These are phyloP conservation scores for Microctenopoma lineatum DNA, from an alignment of 2,797 vertebrate species.

Conservation along the genomic window DNA sequence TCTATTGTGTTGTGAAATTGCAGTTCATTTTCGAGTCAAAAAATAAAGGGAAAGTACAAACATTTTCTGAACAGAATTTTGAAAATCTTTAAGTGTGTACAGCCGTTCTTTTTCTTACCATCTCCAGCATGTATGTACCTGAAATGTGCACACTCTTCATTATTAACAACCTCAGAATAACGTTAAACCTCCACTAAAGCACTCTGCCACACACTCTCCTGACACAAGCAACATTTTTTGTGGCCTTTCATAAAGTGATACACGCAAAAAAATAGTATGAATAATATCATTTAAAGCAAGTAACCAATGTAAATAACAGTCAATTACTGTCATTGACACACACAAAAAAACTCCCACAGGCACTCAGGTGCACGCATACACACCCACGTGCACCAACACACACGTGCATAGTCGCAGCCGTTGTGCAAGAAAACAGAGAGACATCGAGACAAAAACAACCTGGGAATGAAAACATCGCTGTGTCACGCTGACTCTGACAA, in stretches of 20 bases:
- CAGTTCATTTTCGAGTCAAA: no score
- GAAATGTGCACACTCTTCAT: neutral
- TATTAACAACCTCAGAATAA: neutral
- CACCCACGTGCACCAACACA: slow-evolving; percentile 13
- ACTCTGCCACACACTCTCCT: no score
- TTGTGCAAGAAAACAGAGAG: slow-evolving; percentile 66
- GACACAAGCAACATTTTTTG: slow-evolving; percentile 23
- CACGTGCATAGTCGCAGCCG: slow-evolving; percentile 20
- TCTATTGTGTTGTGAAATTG: neutral
- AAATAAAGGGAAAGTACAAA: no score
- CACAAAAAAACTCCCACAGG: slow-evolving; percentile 22
- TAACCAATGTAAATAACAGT: slow-evolving; percentile 49
- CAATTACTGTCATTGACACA: slow-evolving; percentile 24
- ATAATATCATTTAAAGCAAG: slow-evolving; percentile 45
- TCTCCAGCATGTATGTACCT: no score
- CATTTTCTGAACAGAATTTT: no score
- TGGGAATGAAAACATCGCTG: slow-evolving; percentile 64
- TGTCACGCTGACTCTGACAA: slow-evolving; percentile 30
- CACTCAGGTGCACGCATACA: neutral
- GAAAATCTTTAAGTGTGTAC: no score
- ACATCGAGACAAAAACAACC: slow-evolving; percentile 75
- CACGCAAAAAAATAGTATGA: slow-evolving; percentile 14
- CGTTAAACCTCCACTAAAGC: neutral
- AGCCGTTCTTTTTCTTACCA: no score
- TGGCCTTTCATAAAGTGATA: slow-evolving; percentile 3